A percentile compares a stretch with the other conserved stretches of the same genome.
phyloP scores from a whole-genome alignment of 2,113 vertebrate genomes.

The Macrotus californicus region DNA sequence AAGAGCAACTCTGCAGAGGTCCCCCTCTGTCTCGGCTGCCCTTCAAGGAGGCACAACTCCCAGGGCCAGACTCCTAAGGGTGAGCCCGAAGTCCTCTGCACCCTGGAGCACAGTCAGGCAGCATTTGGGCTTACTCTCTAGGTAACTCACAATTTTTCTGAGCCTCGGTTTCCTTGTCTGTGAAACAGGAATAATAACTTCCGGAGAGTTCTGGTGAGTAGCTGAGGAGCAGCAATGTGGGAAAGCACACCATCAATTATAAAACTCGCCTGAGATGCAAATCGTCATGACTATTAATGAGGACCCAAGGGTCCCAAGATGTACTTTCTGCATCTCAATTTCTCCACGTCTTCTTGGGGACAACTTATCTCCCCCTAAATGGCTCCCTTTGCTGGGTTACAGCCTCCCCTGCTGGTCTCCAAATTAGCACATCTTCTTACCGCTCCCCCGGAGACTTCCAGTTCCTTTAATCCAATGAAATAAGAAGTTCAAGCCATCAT shows the following conservation, averaged over 20 bases:
- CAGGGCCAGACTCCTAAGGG: rapidly evolving
- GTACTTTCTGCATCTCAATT: not conserved
- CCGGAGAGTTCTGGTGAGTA: not conserved
- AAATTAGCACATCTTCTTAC: slow-evolving; percentile 44
- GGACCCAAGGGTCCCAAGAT: not conserved
- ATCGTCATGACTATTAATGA: slow-evolving; percentile 45
- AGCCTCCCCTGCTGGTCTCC: slow-evolving; percentile 65
- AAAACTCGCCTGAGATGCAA: not conserved
- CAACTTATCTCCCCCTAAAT: slow-evolving; percentile 38
- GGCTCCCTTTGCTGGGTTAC: slow-evolving; percentile 24
- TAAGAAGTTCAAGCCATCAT: slow-evolving; percentile 66
- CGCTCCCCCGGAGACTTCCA: slow-evolving; percentile 30
- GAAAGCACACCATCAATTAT: not conserved
- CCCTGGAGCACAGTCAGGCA: rapidly evolving
- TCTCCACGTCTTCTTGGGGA: slow-evolving; percentile 37
- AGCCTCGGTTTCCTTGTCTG: slow-evolving; percentile 47
- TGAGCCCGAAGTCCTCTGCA: rapidly evolving
- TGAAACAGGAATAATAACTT: not conserved
- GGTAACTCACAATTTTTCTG: not conserved
- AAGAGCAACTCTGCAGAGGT: too few relatives aligned
- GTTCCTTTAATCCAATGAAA: slow-evolving; percentile 71
- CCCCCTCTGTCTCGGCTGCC: not conserved
- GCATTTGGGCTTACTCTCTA: too few relatives aligned
- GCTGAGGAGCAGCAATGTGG: not conserved
- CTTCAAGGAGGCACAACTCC: not conserved